These are phyloP conservation scores for Marmota monax DNA, from an alignment of 2,113 vertebrate species.

Conservation along the genomic window DNA sequence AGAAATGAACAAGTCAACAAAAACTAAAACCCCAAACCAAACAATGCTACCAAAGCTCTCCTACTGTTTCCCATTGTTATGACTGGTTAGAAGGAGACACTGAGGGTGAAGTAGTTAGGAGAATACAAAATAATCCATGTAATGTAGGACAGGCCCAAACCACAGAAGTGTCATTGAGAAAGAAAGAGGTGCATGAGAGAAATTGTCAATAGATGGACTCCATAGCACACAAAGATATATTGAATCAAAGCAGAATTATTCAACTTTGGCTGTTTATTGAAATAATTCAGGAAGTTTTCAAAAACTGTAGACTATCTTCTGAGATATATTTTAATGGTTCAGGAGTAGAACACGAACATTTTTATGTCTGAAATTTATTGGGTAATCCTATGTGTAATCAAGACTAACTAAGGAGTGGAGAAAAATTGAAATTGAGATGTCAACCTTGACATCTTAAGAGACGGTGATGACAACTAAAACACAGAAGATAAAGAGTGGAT, in stretches of 20 bases:
- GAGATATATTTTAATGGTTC: not conserved
- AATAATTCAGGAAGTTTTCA: not conserved
- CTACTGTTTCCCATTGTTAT: not conserved
- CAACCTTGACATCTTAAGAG: not conserved
- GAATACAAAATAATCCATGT: not conserved
- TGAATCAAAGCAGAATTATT: not conserved
- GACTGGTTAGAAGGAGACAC: not conserved
- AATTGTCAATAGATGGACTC: not conserved
- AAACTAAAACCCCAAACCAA: not conserved
- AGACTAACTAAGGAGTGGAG: not conserved
- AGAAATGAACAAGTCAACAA: not conserved
- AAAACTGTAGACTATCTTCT: not conserved
- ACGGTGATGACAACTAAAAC: not conserved
- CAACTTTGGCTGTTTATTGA: not conserved
- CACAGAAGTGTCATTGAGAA: not conserved
- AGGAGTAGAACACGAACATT: not conserved
- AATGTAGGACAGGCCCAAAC: not conserved
- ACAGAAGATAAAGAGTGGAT: not conserved
- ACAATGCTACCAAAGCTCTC: not conserved
- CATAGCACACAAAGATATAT: not conserved
- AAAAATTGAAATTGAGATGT: not conserved
- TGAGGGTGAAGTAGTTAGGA: not conserved
- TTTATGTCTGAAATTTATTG: not conserved
- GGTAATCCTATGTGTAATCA: not conserved
- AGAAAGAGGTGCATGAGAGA: not conserved